Percentiles rank a stretch among this genome's conserved stretches.
Conservation (phyloP, 2,797 vertebrate genomes). For the Microctenopoma stevenorrisi region DNA sequence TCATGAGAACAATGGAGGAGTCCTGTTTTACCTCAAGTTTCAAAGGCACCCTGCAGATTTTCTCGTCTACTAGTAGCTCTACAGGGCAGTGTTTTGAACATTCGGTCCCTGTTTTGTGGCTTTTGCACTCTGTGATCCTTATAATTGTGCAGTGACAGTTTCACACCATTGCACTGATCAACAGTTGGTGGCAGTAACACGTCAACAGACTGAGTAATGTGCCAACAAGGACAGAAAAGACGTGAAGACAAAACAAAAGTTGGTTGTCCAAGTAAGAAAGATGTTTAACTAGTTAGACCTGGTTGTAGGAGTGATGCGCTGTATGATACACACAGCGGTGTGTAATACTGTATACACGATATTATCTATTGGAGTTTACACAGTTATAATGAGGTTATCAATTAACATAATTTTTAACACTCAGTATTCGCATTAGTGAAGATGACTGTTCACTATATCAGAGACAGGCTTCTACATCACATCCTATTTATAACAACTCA, state of each 20-base stretch:
- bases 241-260: no score
- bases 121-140: neutral
- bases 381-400: no score
- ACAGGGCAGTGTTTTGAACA: neutral
- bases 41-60: neutral
- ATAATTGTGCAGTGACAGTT: neutral
- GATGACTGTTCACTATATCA: neutral
- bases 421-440: no score
- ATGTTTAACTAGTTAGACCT: neutral
- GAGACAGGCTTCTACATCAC: neutral
- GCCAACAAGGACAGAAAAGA: neutral
- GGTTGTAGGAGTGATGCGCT: no score
- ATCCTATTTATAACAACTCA: neutral
- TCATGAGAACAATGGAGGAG: neutral
- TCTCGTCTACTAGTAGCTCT: neutral
- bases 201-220: neutral
- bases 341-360: neutral
- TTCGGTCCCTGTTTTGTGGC: neutral
- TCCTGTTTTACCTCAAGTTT: neutral
- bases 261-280: no score
- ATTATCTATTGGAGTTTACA: no score
- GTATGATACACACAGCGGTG: neutral
- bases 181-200: neutral
- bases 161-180: neutral
- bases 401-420: no score